phyloP scores from a whole-genome alignment of 2,797 vertebrate species.

The Enteromius thamalakanensis region DNA sequence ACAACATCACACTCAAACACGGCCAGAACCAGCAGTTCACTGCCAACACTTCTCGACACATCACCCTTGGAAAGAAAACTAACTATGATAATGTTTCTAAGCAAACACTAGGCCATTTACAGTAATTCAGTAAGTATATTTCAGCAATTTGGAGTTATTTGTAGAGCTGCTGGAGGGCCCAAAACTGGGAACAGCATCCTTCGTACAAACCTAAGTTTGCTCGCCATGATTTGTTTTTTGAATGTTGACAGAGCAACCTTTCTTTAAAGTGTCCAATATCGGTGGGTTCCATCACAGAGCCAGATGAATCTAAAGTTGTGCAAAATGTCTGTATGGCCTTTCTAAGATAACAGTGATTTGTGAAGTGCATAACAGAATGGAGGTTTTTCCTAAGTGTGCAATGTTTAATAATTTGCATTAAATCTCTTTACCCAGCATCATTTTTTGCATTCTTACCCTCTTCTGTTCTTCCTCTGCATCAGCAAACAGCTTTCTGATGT shows the following conservation, averaged over 20 bases:
- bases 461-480: constrained; percentile 89
- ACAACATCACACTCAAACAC: constrained; percentile 16
- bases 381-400: background rate
- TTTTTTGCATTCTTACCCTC: constrained; percentile 73
- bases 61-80: constrained; percentile 15
- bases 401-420: constrained; percentile 24
- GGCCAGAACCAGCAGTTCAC: constrained; percentile 37
- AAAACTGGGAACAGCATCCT: constrained; percentile 33
- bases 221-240: constrained; percentile 7
- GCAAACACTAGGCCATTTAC: constrained; percentile 29
- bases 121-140: constrained; percentile 39
- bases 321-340: background rate
- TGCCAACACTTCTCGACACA: constrained; percentile 23
- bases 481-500: constrained; percentile 88
- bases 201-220: background rate
- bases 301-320: constrained; percentile 1
- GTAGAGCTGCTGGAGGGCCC: constrained; percentile 11
- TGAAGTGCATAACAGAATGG: background rate
- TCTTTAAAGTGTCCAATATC: constrained; percentile 8
- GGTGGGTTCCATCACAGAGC: background rate
- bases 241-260: constrained; percentile 17
- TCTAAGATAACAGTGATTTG: constrained; percentile 4
- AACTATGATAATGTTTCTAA: constrained; percentile 27
- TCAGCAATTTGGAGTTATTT: constrained; percentile 35
- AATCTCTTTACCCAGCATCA: background rate